Percentiles rank a stretch among this genome's conserved stretches.
These are phyloP conservation scores for Zaprionus africanus DNA, from an alignment of 1,140 invertebrate genomes.

Conservation along the genomic window DNA sequence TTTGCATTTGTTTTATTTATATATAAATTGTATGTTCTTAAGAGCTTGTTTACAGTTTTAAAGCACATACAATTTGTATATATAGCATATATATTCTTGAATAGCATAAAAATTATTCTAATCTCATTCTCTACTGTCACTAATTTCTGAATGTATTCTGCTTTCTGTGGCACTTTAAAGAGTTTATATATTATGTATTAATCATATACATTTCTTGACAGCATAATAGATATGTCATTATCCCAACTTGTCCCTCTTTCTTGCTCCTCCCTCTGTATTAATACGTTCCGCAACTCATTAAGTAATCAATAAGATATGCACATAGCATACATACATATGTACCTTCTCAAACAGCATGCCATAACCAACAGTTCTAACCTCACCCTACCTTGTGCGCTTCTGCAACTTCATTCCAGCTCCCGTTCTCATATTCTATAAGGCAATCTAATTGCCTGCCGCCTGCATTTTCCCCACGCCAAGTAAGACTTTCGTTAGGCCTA, in stretches of 20 bases:
- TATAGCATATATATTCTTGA: not conserved
- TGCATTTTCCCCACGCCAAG: not conserved
- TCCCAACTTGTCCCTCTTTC: not conserved
- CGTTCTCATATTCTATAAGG: conserved; percentile 4
- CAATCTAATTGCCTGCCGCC: conserved; percentile 9
- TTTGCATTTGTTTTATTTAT: too few species aligned
- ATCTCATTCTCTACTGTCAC: not conserved
- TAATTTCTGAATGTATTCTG: not conserved
- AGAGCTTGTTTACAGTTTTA: not conserved
- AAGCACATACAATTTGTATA: too few species aligned
- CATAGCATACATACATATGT: not conserved
- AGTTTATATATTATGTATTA: not conserved
- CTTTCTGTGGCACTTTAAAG: not conserved
- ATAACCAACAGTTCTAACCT: not conserved
- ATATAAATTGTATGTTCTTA: too few species aligned
- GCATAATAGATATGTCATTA: not conserved
- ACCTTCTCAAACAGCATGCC: not conserved
- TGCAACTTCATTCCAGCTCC: not conserved
- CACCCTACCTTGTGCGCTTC: not conserved
- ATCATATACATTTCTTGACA: not conserved
- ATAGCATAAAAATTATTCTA: not conserved
- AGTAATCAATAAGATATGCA: not conserved
- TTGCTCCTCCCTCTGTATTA: not conserved
- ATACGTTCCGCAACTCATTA: not conserved
- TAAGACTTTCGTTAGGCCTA: conserved; percentile 11